These are phyloP conservation scores for Dicrostonyx torquatus DNA, from an alignment of 2,797 vertebrate genomes.

Conservation along the genomic window DNA sequence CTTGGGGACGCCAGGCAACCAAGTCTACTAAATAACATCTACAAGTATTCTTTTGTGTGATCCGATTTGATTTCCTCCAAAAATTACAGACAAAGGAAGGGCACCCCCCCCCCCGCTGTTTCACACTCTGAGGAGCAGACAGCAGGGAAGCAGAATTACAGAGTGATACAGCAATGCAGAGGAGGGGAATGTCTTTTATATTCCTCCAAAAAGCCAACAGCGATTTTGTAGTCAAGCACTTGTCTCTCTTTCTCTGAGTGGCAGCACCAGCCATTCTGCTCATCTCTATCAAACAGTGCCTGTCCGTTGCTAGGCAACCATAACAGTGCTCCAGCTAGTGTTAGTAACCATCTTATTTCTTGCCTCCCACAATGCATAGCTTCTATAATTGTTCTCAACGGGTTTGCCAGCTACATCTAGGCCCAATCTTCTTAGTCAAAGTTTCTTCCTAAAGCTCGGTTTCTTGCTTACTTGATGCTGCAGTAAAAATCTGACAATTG, in stretches of 20 bases:
- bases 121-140: constrained; percentile 37
- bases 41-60: neutral
- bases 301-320: constrained; percentile 75
- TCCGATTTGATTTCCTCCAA: constrained; percentile 44
- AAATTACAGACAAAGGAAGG: constrained; percentile 32
- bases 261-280: constrained; percentile 65
- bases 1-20: neutral
- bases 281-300: neutral
- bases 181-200: neutral
- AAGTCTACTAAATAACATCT: neutral
- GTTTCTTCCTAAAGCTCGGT: constrained; percentile 10
- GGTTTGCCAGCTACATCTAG: constrained; percentile 52
- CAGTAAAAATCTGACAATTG: constrained; percentile 43
- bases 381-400: constrained; percentile 46
- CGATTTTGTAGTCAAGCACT: constrained; percentile 37
- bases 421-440: constrained; percentile 16
- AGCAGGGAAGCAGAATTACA: neutral
- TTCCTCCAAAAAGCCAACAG: constrained; percentile 29
- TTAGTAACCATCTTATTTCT: constrained; percentile 44
- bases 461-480: constrained; percentile 8
- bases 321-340: neutral
- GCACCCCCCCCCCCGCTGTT: no score
- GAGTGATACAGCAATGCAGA: neutral
- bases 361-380: constrained; percentile 66
- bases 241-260: constrained; percentile 55